These are phyloP conservation scores for Pteruthius melanotis DNA, from an alignment of 2,113 vertebrate species.

Conservation along the genomic window DNA sequence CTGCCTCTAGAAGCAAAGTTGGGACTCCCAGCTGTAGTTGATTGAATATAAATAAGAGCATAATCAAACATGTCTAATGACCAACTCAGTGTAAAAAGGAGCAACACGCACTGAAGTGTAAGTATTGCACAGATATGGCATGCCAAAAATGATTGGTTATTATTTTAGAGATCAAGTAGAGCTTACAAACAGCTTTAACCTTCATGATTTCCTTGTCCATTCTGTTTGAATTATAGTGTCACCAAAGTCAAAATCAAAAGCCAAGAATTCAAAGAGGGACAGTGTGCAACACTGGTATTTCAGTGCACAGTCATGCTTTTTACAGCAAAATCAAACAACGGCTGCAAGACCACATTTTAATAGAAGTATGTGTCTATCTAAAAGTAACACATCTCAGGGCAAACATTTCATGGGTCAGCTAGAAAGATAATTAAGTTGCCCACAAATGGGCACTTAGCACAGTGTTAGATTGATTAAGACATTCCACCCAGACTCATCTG, in stretches of 20 bases:
- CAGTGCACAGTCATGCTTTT: background rate
- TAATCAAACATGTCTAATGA: background rate
- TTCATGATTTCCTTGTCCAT: background rate
- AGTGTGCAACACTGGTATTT: background rate
- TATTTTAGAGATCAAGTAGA: background rate
- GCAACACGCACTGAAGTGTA: background rate
- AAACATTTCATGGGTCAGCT: background rate
- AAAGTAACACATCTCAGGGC: background rate
- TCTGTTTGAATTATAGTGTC: background rate
- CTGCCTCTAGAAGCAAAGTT: background rate
- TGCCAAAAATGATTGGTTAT: background rate
- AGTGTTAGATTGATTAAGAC: background rate
- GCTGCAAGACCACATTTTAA: background rate
- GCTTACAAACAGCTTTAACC: background rate
- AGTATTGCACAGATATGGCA: background rate
- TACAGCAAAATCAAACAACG: background rate
- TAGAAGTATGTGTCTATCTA: background rate
- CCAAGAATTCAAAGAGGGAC: background rate
- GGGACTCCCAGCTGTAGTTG: background rate
- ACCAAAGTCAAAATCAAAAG: background rate
- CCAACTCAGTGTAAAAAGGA: background rate
- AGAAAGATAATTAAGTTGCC: background rate
- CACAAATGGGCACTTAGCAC: background rate
- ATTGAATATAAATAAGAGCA: background rate
- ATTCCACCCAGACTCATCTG: background rate